Evolutionary conservation across 1,140 invertebrate species (phyloP).

Genomic region (Drosophila tsacasi): DNA sequence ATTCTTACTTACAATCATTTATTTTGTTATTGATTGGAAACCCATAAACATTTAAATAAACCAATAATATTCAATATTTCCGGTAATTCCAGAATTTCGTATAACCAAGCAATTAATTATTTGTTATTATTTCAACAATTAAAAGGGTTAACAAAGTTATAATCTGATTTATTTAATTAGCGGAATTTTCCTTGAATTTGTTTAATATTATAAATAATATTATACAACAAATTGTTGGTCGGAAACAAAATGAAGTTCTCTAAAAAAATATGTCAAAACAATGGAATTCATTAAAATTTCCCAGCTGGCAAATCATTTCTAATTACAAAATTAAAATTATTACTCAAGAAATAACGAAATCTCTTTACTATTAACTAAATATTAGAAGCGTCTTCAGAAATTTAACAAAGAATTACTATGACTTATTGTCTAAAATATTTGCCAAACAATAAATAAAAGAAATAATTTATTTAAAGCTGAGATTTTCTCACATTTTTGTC

Average conservation of each 20-base stretch:
- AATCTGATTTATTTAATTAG: no score
- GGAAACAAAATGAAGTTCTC: no score
- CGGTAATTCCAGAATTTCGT: no score
- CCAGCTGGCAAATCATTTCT: neutral
- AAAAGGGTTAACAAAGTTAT: neutral
- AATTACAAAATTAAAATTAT: neutral
- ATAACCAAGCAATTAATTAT: neutral
- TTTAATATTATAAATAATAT: no score
- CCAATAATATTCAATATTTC: neutral
- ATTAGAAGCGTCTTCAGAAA: neutral
- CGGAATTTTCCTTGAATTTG: no score
- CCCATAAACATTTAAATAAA: neutral
- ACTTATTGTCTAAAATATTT: neutral
- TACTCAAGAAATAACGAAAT: neutral
- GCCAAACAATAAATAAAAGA: neutral
- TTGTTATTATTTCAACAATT: neutral
- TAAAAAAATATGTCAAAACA: no score
- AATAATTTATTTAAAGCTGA: constrained; percentile 14
- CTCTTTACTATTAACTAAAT: no score
- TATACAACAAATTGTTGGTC: no score
- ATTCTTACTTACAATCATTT: neutral
- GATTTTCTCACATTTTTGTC: neutral
- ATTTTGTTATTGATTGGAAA: neutral
- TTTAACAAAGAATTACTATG: neutral
- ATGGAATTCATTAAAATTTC: no score